Evolutionary conservation across 2,113 vertebrate genomes (phyloP), one percentile per base, ranked within the genome.

Genomic region (Alectura lathami): DNA sequence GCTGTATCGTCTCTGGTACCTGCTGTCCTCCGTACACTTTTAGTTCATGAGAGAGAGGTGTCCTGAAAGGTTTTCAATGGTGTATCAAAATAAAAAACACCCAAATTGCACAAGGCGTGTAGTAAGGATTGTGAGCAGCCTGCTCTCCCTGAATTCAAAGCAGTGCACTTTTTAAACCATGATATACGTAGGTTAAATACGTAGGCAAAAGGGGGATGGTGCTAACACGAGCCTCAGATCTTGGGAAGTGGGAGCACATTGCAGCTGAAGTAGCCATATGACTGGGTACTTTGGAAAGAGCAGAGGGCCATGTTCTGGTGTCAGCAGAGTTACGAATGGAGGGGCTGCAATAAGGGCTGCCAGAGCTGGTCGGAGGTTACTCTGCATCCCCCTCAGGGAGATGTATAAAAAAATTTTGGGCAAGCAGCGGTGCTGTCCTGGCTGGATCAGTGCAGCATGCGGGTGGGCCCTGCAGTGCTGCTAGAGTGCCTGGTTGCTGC

Each of bases 341-440:
- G 36, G 24, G 76, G 4, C n/a, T 70, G 3, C 53, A 59, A 7
- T 64, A 48, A 63, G 24, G 64, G n/a, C 43, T 90, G 15, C 40
- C 34, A 34, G n/a, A n/a, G n/a, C n/a, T n/a, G n/a, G n/a, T n/a
- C n/a, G n/a, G n/a, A n/a, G n/a, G n/a, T 56, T 56, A 40, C 51
- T 26, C 64, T 34, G 56, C 16, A 20, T 73, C 56, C 23, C 48
- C 89, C 30, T 2, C 16, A 50, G 62, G 43, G 54, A 16, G 10
- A 50, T 34, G 22, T 32, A 12, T 38, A 47, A 27, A 30, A 11
- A 47, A 51, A 27, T 8, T 20, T n/a, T n/a, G n/a, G n/a, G n/a
- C 23, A 14, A 6, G 1, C 2, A 7, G 12, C 45, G 32, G 8
- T 72, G 54, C 66, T 88, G 42, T 57, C 0, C 0, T 60, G 40